phyloP scores from a whole-genome alignment of 92 coral and sea anemone species.

The Phenganax stokvisi region DNA sequence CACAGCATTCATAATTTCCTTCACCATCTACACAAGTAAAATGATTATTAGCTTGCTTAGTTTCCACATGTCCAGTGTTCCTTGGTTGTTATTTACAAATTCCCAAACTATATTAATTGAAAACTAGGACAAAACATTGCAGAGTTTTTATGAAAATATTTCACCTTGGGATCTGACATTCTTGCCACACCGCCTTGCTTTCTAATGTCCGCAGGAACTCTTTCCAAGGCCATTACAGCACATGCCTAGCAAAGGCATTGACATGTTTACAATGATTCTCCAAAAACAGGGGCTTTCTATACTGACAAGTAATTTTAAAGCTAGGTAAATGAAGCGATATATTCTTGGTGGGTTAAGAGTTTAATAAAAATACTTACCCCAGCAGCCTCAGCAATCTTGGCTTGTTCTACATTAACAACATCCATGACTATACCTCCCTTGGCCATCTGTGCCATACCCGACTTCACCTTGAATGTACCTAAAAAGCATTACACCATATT shows the following conservation, averaged over 20 bases:
- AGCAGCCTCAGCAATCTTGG: conserved; percentile 84
- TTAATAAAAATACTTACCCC: conserved; percentile 56
- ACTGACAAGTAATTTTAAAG: not conserved
- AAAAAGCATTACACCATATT: not conserved
- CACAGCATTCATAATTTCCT: conserved; percentile 89
- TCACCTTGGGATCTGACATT: conserved; percentile 98
- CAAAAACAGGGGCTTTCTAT: not conserved
- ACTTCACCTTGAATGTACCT: conserved; percentile 96
- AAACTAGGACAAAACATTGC: not conserved
- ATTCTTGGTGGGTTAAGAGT: too few species aligned
- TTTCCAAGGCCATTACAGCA: conserved; percentile 99
- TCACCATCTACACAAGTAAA: conserved; percentile 55
- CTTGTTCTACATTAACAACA: conserved; percentile 89
- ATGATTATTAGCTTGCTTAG: not conserved
- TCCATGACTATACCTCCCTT: conserved; percentile 99
- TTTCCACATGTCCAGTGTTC: not conserved
- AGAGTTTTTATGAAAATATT: not conserved
- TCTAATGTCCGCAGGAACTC: conserved; percentile 94
- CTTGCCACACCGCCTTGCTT: conserved; percentile 93
- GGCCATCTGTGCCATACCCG: conserved; percentile 96
- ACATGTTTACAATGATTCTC: too few species aligned
- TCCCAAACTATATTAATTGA: too few species aligned
- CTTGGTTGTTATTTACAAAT: too few species aligned
- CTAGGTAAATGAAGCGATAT: not conserved
- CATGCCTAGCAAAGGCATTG: conserved; percentile 59